phyloP scores from a whole-genome alignment of 2,888 invertebrate genomes.

The Conops quadrifasciatus region DNA sequence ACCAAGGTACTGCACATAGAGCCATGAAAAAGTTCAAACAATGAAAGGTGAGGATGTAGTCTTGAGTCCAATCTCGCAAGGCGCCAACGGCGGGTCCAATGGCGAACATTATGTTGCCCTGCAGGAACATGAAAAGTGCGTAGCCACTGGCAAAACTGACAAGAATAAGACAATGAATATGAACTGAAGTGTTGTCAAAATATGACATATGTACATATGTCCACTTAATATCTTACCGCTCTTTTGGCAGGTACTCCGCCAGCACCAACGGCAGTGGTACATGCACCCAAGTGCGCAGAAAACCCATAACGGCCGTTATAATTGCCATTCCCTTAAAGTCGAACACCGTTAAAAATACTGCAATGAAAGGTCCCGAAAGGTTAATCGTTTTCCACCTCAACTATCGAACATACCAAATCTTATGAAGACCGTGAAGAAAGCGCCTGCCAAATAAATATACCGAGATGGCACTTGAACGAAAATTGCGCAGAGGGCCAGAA shows the following conservation, averaged over 20 bases:
- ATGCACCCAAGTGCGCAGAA: slow-evolving; percentile 75
- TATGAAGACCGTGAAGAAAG: slow-evolving; percentile 73
- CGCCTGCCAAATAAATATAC: slow-evolving; percentile 72
- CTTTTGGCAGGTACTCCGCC: slow-evolving; percentile 73
- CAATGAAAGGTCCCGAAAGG: slow-evolving; percentile 36
- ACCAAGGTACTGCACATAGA: slow-evolving; percentile 76
- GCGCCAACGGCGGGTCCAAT: slow-evolving; percentile 76
- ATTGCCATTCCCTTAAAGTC: slow-evolving; percentile 69
- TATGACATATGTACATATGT: not conserved
- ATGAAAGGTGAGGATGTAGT: slow-evolving; percentile 74
- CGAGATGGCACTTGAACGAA: slow-evolving; percentile 72
- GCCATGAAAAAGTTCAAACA: slow-evolving; percentile 73
- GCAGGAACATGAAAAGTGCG: slow-evolving; percentile 77
- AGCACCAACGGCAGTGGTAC: slow-evolving; percentile 77
- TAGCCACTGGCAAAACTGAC: slow-evolving; percentile 75
- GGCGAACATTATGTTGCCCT: slow-evolving; percentile 74
- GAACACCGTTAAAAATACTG: slow-evolving; percentile 68
- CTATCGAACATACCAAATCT: slow-evolving; percentile 70
- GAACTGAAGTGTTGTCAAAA: not conserved
- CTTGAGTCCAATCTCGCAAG: slow-evolving; percentile 70
- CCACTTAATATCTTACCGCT: slow-evolving; percentile 60
- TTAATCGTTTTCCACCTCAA: not conserved
- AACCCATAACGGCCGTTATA: slow-evolving; percentile 72
- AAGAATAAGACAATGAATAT: not conserved
- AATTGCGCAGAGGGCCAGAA: slow-evolving; percentile 71